Evolutionary conservation across 2,888 invertebrate species (phyloP), one percentile per base, ranked within the genome.

Genomic region (Fragum whitleyi): DNA sequence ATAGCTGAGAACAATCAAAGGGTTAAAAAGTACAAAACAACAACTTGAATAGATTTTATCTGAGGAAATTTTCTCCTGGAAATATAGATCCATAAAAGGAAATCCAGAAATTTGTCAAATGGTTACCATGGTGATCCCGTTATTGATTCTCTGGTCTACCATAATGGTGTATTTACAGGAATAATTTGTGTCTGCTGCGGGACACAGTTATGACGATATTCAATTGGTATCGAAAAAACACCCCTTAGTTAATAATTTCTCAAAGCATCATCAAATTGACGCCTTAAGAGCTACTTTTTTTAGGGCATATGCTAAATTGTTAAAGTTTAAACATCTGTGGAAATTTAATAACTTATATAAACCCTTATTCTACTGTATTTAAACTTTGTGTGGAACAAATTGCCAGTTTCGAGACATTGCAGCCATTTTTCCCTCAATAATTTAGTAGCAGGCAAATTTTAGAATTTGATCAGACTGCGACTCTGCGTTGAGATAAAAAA

Each of bases 71-170:
- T 42, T 42, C 42, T 39, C 21, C 23, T 21, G 36, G 5, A 65
- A 42, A 42, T 23, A 65, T 65, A 65, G 65, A 65, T 65, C 65
- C 26, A 65, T 65, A 65, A 65, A 61, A 65, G 65, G 82, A 77
- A 85, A 82, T 82, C 81, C 79, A 82, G 85, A 85, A 85, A 85
- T 85, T 85, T 82, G 81, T 79, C 85, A 85, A 85, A 85, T 62
- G 61, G 85, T 85, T 85, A 71, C 85, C 82, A 85, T 85, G 82
- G 81, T 32, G 69, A 85, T 79, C 14, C 51, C 21, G 70, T 53
- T 81, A 85, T 85, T 80, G 85, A 85, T 85, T 77, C 67, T 69
- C 36, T 57, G 73, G 70, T 71, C 23, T 26, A 65, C 70, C 61
- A 59, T 81, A 76, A 76, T 78, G 81, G 68, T 75, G 78, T 81